Conservation (phyloP, 2,797 vertebrate species). For the Clarias platycephalus region DNA sequence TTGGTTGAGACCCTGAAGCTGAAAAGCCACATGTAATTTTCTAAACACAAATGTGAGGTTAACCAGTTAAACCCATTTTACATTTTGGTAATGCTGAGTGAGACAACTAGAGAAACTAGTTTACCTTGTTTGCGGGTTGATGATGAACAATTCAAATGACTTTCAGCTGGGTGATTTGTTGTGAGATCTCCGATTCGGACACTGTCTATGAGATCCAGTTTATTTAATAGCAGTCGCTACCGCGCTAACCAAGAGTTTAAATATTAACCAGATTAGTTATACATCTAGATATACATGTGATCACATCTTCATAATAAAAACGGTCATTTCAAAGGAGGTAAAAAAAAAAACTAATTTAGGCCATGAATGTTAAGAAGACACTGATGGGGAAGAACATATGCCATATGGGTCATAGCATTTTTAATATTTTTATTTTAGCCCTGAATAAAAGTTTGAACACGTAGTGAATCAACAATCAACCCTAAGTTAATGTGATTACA, state of each 20-base stretch:
- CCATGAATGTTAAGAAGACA: not conserved
- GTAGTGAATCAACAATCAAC: not conserved
- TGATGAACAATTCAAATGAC: not conserved
- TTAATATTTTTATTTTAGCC: not conserved
- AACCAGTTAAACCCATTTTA: not conserved
- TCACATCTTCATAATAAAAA: not conserved
- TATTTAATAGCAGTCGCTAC: not conserved
- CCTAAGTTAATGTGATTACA: not conserved
- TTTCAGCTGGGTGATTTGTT: not conserved
- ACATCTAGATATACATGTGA: no score
- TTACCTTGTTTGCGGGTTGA: not conserved
- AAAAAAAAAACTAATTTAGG: not conserved
- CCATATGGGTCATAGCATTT: not conserved
- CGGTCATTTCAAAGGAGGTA: not conserved
- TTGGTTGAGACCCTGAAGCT: not conserved
- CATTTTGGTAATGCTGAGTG: not conserved
- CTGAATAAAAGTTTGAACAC: not conserved
- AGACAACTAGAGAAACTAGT: not conserved
- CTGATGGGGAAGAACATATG: not conserved
- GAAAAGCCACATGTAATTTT: not conserved
- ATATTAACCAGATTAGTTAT: not conserved
- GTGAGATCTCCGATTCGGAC: not conserved
- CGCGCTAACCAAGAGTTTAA: not conserved
- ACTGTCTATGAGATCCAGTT: not conserved
- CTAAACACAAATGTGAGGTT: not conserved